Conservation (phyloP, 2,113 vertebrate genomes). For the Pangasianodon hypophthalmus region DNA sequence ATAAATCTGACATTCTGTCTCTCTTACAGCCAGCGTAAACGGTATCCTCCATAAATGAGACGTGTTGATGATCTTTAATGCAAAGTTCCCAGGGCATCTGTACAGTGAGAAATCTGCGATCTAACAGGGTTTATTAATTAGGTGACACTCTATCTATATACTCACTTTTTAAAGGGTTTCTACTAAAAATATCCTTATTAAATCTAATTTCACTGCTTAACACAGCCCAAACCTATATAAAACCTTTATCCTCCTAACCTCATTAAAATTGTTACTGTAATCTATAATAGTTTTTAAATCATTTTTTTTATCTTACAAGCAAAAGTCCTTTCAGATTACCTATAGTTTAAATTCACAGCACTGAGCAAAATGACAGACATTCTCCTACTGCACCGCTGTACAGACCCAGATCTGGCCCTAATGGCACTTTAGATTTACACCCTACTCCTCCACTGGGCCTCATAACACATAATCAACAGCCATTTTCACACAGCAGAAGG, state of each 20-base stretch:
- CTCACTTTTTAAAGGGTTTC: background rate
- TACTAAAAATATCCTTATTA: background rate
- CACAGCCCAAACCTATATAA: background rate
- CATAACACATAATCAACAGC: constrained; percentile 7
- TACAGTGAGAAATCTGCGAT: background rate
- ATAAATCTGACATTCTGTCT: background rate
- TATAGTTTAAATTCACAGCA: background rate
- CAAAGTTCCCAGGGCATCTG: background rate
- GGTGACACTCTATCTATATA: background rate
- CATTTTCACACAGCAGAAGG: background rate
- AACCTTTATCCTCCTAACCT: background rate
- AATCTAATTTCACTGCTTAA: background rate
- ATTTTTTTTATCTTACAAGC: background rate
- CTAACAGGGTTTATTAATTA: background rate
- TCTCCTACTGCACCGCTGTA: background rate
- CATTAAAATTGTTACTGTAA: background rate
- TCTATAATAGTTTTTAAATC: background rate
- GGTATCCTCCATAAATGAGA: background rate
- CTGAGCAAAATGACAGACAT: background rate
- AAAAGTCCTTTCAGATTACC: background rate
- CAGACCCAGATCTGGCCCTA: constrained; percentile 9
- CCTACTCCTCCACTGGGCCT: constrained; percentile 1
- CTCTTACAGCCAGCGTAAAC: background rate
- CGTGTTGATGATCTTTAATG: background rate
- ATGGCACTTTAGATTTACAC: constrained; percentile 7